Conservation (phyloP, 2,113 vertebrate species). For the Mustela lutreola region DNA sequence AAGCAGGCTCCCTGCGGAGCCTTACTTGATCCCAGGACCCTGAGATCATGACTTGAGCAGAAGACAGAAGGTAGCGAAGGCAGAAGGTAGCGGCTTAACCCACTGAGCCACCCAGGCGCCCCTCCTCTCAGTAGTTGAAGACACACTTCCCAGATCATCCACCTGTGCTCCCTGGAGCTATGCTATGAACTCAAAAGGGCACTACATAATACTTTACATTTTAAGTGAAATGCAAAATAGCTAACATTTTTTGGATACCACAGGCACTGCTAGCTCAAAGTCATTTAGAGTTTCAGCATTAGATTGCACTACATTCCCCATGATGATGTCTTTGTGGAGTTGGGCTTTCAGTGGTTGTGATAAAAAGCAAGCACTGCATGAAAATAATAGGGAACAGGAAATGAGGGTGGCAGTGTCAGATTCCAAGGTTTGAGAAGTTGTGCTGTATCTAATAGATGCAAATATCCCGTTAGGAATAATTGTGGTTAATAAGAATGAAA, state of each 20-base stretch:
- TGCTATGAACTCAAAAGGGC: neutral
- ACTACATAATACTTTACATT: constrained; percentile 22
- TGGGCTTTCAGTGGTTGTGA: neutral
- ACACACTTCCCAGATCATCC: neutral
- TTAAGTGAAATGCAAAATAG: neutral
- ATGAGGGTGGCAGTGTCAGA: neutral
- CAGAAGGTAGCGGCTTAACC: no score
- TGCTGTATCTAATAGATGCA: neutral
- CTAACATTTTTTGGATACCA: neutral
- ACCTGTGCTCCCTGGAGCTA: neutral
- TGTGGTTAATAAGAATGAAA: constrained; percentile 13
- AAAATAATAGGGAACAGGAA: neutral
- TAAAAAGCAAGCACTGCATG: constrained; percentile 14
- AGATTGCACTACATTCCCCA: neutral
- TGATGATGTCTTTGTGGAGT: neutral
- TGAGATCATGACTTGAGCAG: no score
- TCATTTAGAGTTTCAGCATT: neutral
- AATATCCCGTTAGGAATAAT: neutral
- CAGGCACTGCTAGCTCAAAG: neutral
- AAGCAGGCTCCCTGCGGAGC: no score
- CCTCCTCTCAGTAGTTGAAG: neutral
- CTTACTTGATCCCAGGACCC: no score
- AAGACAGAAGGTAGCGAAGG: no score
- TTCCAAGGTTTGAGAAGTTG: neutral
- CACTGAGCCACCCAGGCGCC: no score